phyloP scores from a whole-genome alignment of 2,113 vertebrate genomes.

The Anas platyrhynchos region DNA sequence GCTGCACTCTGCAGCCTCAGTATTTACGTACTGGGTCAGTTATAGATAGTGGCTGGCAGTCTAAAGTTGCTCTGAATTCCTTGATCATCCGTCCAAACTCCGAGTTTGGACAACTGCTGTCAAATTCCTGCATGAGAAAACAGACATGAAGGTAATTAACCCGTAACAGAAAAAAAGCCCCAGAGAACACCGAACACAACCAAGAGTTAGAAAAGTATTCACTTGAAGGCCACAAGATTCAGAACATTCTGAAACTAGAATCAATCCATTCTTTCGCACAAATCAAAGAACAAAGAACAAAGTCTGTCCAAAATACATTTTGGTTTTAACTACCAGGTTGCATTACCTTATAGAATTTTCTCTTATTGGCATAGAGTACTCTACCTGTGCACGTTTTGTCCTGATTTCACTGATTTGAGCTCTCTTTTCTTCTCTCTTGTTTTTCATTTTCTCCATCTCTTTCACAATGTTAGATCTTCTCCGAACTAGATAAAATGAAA shows the following conservation, averaged over 20 bases:
- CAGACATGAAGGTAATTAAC: neutral
- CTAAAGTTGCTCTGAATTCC: slow-evolving; percentile 87
- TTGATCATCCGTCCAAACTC: slow-evolving; percentile 95
- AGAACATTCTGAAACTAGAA: neutral
- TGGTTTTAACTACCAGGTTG: neutral
- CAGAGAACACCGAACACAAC: neutral
- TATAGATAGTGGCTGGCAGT: slow-evolving; percentile 81
- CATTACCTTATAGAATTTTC: neutral
- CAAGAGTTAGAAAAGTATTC: neutral
- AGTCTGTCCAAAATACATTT: neutral
- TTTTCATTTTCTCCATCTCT: slow-evolving; percentile 85
- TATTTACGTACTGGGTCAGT: slow-evolving; percentile 82
- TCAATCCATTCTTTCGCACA: neutral
- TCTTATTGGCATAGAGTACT: neutral
- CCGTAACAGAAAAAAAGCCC: neutral
- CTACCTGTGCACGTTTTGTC: slow-evolving; percentile 88
- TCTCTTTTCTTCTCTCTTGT: slow-evolving; percentile 84
- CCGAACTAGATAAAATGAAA: slow-evolving; percentile 71
- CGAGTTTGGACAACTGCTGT: slow-evolving; percentile 87
- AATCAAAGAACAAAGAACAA: neutral
- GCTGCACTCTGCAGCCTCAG: neutral
- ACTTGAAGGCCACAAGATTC: neutral
- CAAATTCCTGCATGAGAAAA: slow-evolving; percentile 81
- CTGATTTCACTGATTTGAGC: slow-evolving; percentile 82
- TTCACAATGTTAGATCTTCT: slow-evolving; percentile 83